Conservation (phyloP, 2,797 vertebrate species). For the Brachyrhaphis roseni region DNA sequence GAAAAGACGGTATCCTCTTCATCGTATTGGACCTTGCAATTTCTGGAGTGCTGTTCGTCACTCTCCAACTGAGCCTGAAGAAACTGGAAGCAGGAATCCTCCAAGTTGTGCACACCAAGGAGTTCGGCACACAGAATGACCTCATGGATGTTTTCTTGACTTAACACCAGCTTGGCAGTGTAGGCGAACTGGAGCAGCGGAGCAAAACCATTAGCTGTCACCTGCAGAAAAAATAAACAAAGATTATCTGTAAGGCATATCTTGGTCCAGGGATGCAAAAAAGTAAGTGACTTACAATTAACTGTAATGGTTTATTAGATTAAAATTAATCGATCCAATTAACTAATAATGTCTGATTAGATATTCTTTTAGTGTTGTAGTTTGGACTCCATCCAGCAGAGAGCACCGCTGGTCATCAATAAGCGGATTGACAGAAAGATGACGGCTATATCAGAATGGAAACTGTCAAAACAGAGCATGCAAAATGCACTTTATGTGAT, state of each 20-base stretch:
- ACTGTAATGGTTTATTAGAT: no score
- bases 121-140: constrained; percentile 93
- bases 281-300: no score
- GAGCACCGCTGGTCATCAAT: no score
- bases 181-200: constrained; percentile 96
- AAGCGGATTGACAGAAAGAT: no score
- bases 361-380: no score
- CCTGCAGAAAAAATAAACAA: constrained; percentile 72
- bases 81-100: constrained; percentile 95
- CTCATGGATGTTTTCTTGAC: constrained; percentile 93
- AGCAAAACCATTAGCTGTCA: constrained; percentile 92
- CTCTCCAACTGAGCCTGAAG: constrained; percentile 91
- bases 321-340: no score
- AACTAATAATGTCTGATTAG: no score
- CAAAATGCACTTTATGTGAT: no score
- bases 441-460: no score
- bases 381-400: no score
- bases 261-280: no score
- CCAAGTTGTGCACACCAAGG: constrained; percentile 93
- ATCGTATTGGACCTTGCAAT: constrained; percentile 74
- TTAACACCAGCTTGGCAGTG: constrained; percentile 94
- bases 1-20: constrained; percentile 74
- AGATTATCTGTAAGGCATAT: background rate
- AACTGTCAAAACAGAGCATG: no score
- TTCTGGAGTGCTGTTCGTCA: constrained; percentile 82